These are phyloP conservation scores for Hydractinia echinata DNA, from an alignment of 30 jellyfish, hydroid and myxozoan species.

Conservation along the genomic window DNA sequence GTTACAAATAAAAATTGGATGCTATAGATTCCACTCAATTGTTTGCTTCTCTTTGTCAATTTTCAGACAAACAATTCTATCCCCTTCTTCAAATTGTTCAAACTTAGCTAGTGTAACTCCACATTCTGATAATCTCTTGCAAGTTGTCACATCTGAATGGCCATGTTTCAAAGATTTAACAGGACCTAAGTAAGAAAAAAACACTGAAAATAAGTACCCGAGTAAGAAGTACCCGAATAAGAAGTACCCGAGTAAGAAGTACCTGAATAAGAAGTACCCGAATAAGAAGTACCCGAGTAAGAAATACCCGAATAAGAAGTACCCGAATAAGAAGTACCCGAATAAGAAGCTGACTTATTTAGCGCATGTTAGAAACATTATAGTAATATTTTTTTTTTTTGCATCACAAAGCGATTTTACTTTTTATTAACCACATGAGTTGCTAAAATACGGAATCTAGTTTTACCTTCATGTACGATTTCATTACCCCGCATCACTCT, in stretches of 20 bases:
- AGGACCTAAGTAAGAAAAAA: conserved; percentile 53
- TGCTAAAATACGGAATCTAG: too few relatives aligned
- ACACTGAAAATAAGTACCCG: conserved; percentile 32
- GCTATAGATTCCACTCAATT: conserved; percentile 54
- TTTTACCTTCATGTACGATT: conserved; percentile 67
- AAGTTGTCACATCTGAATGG: conserved; percentile 49
- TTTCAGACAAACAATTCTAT: conserved; percentile 58
- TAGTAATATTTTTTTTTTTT: too few relatives aligned
- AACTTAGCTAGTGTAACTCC: conserved; percentile 73
- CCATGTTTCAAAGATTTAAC: conserved; percentile 77
- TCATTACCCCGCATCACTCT: conserved; percentile 61
- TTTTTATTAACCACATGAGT: too few relatives aligned
- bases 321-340: too few relatives aligned
- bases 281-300: too few relatives aligned
- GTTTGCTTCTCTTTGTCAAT: conserved; percentile 46
- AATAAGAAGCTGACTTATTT: too few relatives aligned
- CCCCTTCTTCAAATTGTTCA: conserved; percentile 61
- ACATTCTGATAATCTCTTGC: conserved; percentile 80
- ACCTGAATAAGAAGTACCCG: too few relatives aligned
- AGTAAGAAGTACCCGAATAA: background rate
- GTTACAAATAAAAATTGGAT: background rate
- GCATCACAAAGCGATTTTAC: too few relatives aligned
- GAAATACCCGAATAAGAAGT: too few relatives aligned
- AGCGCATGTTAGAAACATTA: too few relatives aligned
- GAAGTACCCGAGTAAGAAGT: too few relatives aligned